Evolutionary conservation across 2,888 invertebrate species (phyloP).

Genomic region (Chaitophorus viminalis): DNA sequence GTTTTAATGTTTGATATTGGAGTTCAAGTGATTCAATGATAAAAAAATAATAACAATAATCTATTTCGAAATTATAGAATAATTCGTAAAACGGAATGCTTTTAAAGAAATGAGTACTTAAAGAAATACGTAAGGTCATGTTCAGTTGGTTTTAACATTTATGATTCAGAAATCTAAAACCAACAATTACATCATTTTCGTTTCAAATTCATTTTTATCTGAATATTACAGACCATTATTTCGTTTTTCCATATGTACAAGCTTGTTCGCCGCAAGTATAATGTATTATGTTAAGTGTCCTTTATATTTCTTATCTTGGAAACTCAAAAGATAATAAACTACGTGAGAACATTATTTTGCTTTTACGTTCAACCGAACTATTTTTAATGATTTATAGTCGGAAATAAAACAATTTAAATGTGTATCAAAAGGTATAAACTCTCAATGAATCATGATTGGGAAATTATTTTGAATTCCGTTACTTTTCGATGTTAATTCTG

Average conservation of each 20-base stretch:
- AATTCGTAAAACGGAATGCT: not conserved
- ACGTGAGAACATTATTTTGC: not conserved
- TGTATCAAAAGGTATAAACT: not conserved
- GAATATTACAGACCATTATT: not conserved
- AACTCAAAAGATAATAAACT: not conserved
- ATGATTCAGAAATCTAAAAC: not conserved
- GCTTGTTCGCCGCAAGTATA: not conserved
- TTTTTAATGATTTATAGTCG: not conserved
- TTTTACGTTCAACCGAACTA: not conserved
- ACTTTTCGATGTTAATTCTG: not conserved
- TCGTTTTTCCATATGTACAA: not conserved
- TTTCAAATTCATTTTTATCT: not conserved
- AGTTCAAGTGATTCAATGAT: not conserved
- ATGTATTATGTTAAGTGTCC: not conserved
- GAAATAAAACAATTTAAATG: not conserved
- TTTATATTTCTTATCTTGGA: not conserved
- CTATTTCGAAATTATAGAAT: not conserved
- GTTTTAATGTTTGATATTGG: not conserved
- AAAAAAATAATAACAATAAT: not conserved
- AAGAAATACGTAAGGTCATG: not conserved
- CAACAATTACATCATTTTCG: not conserved
- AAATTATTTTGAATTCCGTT: not conserved
- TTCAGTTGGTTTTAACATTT: not conserved
- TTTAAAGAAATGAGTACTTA: not conserved
- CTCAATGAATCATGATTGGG: not conserved